Percentiles rank a stretch among this genome's conserved stretches.
phyloP scores from a whole-genome alignment of 2,888 invertebrate genomes.

The Eledone cirrhosa region DNA sequence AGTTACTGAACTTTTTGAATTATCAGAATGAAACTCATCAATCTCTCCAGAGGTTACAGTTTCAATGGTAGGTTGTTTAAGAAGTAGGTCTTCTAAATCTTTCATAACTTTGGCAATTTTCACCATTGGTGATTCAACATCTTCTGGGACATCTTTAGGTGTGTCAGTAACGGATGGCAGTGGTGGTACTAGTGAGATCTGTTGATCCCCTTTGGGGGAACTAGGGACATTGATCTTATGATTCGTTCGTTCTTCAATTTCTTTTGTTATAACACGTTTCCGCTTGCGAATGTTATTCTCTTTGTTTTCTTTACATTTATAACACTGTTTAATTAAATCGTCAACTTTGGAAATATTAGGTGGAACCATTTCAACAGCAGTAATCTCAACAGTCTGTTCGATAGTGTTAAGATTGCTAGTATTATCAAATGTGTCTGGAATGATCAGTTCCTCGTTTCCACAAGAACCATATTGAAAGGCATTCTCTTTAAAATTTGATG shows the following conservation, averaged over 20 bases:
- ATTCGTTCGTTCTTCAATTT: not conserved
- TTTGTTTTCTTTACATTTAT: slow-evolving; percentile 12
- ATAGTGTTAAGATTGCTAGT: not conserved
- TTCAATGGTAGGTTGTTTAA: not conserved
- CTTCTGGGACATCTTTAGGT: not conserved
- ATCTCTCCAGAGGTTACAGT: not conserved
- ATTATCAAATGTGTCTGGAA: not conserved
- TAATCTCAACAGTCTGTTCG: not conserved
- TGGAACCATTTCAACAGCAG: not conserved
- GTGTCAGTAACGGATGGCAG: not conserved
- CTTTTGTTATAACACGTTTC: slow-evolving; percentile 3
- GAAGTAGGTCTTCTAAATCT: not conserved
- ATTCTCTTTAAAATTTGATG: not conserved
- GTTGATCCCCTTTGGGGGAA: not conserved
- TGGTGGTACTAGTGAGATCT: not conserved
- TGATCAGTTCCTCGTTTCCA: not conserved
- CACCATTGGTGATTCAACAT: not conserved
- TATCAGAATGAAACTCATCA: not conserved
- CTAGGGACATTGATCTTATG: not conserved
- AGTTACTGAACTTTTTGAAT: not conserved
- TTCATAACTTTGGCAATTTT: not conserved
- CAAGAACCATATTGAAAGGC: not conserved
- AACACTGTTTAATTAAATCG: not conserved
- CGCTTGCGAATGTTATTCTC: not conserved
- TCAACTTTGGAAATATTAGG: slow-evolving; percentile 12